Conservation (phyloP, 2,113 vertebrate genomes). For the Proteles cristata region DNA sequence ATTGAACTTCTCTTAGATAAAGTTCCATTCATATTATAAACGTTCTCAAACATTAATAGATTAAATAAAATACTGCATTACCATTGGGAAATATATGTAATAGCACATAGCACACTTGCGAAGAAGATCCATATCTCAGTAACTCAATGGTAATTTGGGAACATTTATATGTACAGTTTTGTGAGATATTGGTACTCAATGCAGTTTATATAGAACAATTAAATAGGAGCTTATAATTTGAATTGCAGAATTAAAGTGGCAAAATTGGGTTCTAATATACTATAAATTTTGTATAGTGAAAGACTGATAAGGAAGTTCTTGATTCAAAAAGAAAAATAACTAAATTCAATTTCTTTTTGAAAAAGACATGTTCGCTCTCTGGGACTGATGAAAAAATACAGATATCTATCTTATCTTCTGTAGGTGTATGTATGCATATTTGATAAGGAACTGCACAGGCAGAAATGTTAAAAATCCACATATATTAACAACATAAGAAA, state of each 20-base stretch:
- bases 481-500: background rate
- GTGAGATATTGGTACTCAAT: background rate
- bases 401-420: background rate
- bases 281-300: background rate
- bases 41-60: background rate
- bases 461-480: background rate
- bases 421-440: background rate
- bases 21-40: background rate
- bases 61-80: background rate
- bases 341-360: background rate
- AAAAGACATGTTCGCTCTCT: background rate
- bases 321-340: conserved; percentile 10
- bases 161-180: background rate
- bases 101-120: background rate
- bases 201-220: conserved; percentile 2
- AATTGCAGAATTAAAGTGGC: background rate
- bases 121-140: background rate
- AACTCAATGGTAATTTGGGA: background rate
- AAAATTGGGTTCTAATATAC: background rate
- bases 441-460: background rate
- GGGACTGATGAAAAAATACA: background rate
- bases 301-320: background rate
- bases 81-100: background rate
- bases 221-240: background rate
- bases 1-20: background rate